A percentile compares a stretch with the other conserved stretches of the same genome.
These are phyloP conservation scores for Phalacrocorax brasilianus DNA, from an alignment of 2,113 vertebrate genomes.

Conservation along the genomic window DNA sequence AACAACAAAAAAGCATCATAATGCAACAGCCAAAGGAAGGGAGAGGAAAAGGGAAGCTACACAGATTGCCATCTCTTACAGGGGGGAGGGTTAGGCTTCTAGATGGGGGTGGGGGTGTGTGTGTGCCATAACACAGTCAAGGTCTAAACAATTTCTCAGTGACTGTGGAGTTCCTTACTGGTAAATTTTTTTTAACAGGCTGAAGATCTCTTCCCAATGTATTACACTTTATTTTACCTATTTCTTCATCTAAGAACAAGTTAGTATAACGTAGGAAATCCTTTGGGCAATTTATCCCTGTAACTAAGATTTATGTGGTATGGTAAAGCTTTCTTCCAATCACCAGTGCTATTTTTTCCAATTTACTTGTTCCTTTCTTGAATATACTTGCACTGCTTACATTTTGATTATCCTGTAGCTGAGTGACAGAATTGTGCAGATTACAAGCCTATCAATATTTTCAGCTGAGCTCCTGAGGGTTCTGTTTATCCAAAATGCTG, in stretches of 20 bases:
- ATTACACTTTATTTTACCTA: not conserved
- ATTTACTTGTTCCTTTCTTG: not conserved
- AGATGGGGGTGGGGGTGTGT: fast-evolving
- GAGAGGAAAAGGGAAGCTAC: not conserved
- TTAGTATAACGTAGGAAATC: not conserved
- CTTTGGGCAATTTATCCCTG: not conserved
- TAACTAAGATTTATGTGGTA: not conserved
- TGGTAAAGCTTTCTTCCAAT: not conserved
- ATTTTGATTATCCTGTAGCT: not conserved
- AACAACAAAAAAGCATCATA: not conserved
- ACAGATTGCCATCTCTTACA: not conserved
- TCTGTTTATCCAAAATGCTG: not conserved
- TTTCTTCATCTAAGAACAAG: not conserved
- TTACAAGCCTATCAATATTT: not conserved
- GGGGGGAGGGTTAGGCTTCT: not conserved
- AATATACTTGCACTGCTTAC: not conserved
- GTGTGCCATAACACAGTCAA: not conserved
- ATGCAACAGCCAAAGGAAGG: not conserved
- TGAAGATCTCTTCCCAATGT: not conserved
- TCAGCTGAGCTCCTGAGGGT: not conserved
- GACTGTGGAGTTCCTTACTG: not conserved
- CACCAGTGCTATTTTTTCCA: not conserved
- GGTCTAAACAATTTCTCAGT: not conserved
- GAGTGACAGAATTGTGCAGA: not conserved
- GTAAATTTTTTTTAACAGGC: not conserved